Conservation (phyloP, 2,113 vertebrate species). For the Hystrix cristata region DNA sequence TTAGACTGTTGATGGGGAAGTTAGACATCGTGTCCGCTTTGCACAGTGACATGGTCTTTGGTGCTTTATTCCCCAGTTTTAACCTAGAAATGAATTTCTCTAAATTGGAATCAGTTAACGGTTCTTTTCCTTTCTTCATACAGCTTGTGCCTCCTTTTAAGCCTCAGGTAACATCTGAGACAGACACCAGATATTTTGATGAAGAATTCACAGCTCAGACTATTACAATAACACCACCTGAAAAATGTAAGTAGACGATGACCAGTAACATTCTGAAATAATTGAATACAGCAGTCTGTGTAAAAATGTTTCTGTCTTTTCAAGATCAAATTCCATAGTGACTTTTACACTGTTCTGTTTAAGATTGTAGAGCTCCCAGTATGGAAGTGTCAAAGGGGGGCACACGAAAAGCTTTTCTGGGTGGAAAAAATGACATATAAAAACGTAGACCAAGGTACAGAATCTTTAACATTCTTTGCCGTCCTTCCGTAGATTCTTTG, state of each 20-base stretch:
- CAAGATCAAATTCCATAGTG: neutral
- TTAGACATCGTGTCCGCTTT: accelerated
- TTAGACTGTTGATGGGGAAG: neutral
- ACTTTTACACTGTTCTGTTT: neutral
- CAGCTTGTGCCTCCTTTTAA: conserved; percentile 98
- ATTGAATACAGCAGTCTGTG: neutral
- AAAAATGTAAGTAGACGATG: conserved; percentile 93
- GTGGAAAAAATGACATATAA: neutral
- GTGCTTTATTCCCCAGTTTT: neutral
- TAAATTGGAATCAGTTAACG: conserved; percentile 64
- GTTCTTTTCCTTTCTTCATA: conserved; percentile 76
- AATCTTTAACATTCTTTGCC: neutral
- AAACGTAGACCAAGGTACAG: neutral
- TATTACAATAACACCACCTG: conserved; percentile 98
- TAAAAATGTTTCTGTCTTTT: neutral
- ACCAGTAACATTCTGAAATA: neutral
- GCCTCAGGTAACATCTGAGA: conserved; percentile 98
- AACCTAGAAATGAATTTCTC: neutral
- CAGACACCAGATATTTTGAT: conserved; percentile 97
- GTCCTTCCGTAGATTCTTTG: neutral
- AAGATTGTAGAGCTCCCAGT: neutral
- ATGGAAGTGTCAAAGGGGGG: neutral
- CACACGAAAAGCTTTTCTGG: neutral
- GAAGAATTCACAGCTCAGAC: conserved; percentile 98
- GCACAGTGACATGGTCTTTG: neutral